Base-by-base conservation (phyloP, 2,113 vertebrate genomes). In the Myodes glareolus region DNA sequence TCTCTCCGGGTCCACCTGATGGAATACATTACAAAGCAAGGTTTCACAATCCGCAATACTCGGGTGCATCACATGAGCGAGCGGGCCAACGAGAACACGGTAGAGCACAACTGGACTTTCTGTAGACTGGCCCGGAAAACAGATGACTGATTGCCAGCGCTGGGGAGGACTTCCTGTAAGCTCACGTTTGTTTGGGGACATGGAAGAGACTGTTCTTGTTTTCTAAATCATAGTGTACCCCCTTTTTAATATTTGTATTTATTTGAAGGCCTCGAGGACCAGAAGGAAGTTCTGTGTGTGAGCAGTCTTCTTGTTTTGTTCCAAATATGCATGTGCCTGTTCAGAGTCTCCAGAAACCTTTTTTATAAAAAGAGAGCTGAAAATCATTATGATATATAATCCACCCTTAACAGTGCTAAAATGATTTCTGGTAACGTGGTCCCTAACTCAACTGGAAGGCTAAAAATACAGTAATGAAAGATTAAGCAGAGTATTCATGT, bases 21-120 rank as follows among this genome's bases (percentile, higher is more conserved):
- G 99, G 99, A 99, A 97, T 99, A 99, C 98, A 99, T 99, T 92
- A 99, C 99, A 87, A 99, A 99, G 96, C 99, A 99, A 97, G 99
- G 99, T 77, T 99, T 99, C 98, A 99, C 99, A 0, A 99, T 99
- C 97, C 99, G 99, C 89, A 99, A 99, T 95, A 99, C 99, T 3
- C 98, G 99, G 0, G 99, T 99, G 88, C 99, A 99, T 94, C 99
- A 99, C 97, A 99, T 99, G 99, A 99, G 99, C 0, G 99, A 99
- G 97, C 99, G 99, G 55, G 99, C 99, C 96, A 99, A 99, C 0
- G 99, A 99, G 95, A 99, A 99, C 99, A 99, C 99, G 0, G 99
- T 99, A 96, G 99, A 99, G 96, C 99, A 99, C 77, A 99, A 99
- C 98, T 99, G 99, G 99, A 99, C 99, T 97, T 99, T 99, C 98